These are phyloP conservation scores for Agonopterix arenella DNA, from an alignment of 2,888 invertebrate species.

Conservation along the genomic window DNA sequence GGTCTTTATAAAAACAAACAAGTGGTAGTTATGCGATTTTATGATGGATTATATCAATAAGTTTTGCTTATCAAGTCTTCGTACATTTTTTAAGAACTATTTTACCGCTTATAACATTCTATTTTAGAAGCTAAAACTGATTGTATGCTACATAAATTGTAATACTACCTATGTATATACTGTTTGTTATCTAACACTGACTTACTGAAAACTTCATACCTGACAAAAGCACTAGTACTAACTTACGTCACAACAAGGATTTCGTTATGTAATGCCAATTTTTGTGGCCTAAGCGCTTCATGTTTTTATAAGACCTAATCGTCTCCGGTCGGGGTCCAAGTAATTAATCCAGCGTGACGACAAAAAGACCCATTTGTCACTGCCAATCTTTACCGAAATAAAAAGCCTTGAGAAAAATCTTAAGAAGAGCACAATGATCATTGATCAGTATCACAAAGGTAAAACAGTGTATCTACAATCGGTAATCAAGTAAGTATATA, in stretches of 20 bases:
- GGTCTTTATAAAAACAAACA: too few relatives aligned
- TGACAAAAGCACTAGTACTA: conserved; percentile 1
- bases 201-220: background rate
- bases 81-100: too few relatives aligned
- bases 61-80: too few relatives aligned
- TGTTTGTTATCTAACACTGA: conserved; percentile 2
- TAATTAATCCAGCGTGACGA: background rate
- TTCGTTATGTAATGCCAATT: conserved; percentile 47
- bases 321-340: background rate
- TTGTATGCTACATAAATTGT: too few relatives aligned
- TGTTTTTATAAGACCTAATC: conserved; percentile 8
- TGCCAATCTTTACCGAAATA: background rate
- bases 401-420: background rate
- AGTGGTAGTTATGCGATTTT: too few relatives aligned
- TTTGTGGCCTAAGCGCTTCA: conserved; percentile 8
- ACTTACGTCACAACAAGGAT: conserved; percentile 60
- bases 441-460: background rate
- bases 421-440: background rate
- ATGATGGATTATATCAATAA: too few relatives aligned
- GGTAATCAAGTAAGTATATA: conserved; percentile 24
- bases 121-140: too few relatives aligned
- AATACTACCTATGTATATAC: too few relatives aligned
- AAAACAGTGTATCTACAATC: conserved; percentile 6
- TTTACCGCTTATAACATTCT: too few relatives aligned
- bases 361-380: conserved; percentile 8